These are phyloP conservation scores for Strix aluco DNA, from an alignment of 2,113 vertebrate genomes.

Conservation along the genomic window DNA sequence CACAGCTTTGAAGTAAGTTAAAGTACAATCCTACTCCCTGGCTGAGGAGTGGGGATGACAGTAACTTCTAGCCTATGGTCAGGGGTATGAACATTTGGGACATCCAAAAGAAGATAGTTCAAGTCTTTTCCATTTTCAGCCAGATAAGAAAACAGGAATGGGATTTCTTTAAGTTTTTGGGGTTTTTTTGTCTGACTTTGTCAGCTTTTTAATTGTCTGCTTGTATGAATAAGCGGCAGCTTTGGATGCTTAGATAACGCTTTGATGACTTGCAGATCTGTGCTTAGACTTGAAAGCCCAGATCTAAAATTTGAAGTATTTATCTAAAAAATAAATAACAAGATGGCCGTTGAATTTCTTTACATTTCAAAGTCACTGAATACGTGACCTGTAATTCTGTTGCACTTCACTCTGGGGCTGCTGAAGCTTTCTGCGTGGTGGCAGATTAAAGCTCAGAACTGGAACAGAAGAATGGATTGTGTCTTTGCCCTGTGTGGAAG, in stretches of 20 bases:
- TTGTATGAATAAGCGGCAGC: background rate
- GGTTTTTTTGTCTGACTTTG: background rate
- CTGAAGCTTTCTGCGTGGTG: background rate
- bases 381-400: background rate
- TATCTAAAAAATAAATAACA: background rate
- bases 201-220: background rate
- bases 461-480: background rate
- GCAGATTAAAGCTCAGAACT: background rate
- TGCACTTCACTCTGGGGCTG: background rate
- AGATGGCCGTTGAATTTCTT: background rate
- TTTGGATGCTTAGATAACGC: background rate
- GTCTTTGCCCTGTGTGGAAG: background rate
- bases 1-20: background rate
- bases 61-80: background rate
- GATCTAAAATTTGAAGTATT: background rate
- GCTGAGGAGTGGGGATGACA: background rate
- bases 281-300: background rate
- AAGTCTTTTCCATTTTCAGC: background rate
- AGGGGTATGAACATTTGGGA: background rate
- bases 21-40: background rate
- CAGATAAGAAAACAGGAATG: background rate
- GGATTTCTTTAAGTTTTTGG: no score
- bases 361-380: background rate
- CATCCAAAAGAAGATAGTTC: background rate
- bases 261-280: background rate